These are phyloP conservation scores for Chelon labrosus DNA, from an alignment of 2,797 vertebrate genomes.

Conservation along the genomic window DNA sequence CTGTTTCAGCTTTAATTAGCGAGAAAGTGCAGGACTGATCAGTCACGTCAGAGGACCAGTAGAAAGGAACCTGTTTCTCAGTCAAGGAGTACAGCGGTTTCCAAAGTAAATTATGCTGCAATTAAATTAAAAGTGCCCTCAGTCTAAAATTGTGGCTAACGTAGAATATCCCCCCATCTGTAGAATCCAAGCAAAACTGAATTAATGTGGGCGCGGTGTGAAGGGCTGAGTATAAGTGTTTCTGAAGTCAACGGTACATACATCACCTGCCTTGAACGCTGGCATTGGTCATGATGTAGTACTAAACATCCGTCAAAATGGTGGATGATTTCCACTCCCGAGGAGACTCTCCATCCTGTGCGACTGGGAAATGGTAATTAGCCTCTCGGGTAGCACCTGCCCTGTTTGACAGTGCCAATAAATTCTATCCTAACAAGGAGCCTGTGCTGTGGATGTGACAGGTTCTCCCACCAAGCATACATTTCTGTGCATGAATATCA, in stretches of 20 bases:
- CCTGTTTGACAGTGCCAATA: slow-evolving; percentile 25
- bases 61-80: no score
- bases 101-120: no score
- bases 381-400: slow-evolving; percentile 31
- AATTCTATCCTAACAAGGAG: slow-evolving; percentile 16
- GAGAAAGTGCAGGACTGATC: neutral
- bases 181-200: no score
- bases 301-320: slow-evolving; percentile 23
- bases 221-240: neutral
- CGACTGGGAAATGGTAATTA: slow-evolving; percentile 40
- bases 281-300: neutral
- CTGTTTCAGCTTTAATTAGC: neutral
- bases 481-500: slow-evolving; percentile 20
- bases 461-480: neutral
- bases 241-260: neutral
- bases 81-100: no score
- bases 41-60: neutral
- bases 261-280: slow-evolving; percentile 2
- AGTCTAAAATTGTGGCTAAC: no score
- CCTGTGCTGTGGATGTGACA: neutral
- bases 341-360: slow-evolving; percentile 21
- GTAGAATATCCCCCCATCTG: no score
- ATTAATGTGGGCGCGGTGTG: neutral
- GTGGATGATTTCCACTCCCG: slow-evolving; percentile 15
- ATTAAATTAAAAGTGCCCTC: no score